Base-by-base conservation (phyloP, 92 coral and sea anemone genomes). In the Epizoanthus scotinus region DNA sequence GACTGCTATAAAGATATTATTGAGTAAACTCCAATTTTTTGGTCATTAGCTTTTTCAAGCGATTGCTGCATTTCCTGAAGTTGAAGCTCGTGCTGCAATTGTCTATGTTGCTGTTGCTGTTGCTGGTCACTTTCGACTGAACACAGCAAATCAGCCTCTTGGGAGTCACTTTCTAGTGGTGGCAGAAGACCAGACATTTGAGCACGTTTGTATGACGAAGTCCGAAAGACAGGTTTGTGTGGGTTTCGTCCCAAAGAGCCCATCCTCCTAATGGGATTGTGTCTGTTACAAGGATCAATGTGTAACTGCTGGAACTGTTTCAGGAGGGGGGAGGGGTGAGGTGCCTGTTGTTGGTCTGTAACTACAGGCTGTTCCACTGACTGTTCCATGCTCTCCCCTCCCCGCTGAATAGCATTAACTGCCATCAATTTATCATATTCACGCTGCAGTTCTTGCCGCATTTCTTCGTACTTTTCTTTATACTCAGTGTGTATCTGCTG, bases 361-460 rank as follows among this genome's bases (percentile, higher is more conserved):
- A 85, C 62, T 54, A 73, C 72, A 42, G 88, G 81, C 38, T 84
- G 71, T 13, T 70, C 85, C n/a, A 44, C 83, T 65, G 61, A 72
- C 26, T 84, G 78, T 15, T 87, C 86, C 94, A 92, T 85, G 31
- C 83, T 67, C 36, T 68, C 84, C 8, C 77, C 85, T 49, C 82
- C 77, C 42, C 83, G 71, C 42, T 85, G 71, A 54, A 84, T 72
- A 0, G 78, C 97, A 49, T 92, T 92, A 60, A 79, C 89, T 19
- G 97, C 91, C 97, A 93, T 90, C 25, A 93, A 82, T 14, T 89
- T 89, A 15, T 87, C 97, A 73, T 96, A 96, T 50, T 96, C 98
- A 36, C 92, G 90, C 59, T 93, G 92, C 38, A 96, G 87, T 79
- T 96, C 98, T 67, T 96, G 92, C 8, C 94, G 95, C 99, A 96